Conservation (phyloP, 2,113 vertebrate genomes). For the Ptyas mucosa region DNA sequence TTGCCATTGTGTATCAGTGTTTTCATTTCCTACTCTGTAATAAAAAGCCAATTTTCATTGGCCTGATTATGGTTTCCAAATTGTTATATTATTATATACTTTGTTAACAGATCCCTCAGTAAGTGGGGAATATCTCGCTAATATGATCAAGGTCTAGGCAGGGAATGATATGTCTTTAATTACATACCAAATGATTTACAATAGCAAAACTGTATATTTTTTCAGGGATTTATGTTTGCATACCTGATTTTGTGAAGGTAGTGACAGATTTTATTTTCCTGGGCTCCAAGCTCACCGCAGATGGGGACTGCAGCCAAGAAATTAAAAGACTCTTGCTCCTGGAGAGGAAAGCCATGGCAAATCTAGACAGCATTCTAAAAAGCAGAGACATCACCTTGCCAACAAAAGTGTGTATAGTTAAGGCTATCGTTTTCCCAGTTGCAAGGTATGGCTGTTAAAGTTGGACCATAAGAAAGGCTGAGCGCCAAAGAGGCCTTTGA, state of each 20-base stretch:
- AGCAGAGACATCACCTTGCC: too few relatives aligned
- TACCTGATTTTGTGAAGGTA: neutral
- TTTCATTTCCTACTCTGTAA: neutral
- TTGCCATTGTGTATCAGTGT: neutral
- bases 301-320: too few relatives aligned
- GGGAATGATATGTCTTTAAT: neutral
- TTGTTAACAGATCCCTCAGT: neutral
- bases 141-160: neutral
- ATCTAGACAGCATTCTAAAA: too few relatives aligned
- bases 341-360: too few relatives aligned
- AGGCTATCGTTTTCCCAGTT: too few relatives aligned
- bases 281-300: too few relatives aligned
- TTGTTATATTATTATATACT: neutral
- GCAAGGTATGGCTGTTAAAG: too few relatives aligned
- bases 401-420: too few relatives aligned
- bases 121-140: neutral
- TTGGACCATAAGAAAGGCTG: too few relatives aligned
- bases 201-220: neutral
- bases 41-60: neutral
- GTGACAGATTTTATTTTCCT: too few relatives aligned
- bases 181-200: neutral
- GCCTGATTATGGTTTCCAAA: neutral
- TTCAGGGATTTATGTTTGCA: neutral
- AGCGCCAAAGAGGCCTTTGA: too few relatives aligned
- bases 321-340: too few relatives aligned